Conservation (phyloP, 2,113 vertebrate species). For the Semnopithecus entellus region DNA sequence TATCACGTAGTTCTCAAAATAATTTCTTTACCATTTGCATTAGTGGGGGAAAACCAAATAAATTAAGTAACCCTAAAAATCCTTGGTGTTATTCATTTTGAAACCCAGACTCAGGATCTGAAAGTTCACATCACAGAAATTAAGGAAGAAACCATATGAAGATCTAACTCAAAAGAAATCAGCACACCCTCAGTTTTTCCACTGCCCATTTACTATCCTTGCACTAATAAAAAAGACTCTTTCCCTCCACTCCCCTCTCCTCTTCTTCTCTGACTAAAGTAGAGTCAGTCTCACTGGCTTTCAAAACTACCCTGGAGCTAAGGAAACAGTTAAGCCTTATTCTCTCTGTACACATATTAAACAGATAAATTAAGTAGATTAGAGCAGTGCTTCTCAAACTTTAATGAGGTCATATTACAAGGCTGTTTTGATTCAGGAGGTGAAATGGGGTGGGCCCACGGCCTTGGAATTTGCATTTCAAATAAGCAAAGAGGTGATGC, state of each 20-base stretch:
- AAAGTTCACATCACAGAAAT: neutral
- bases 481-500: neutral
- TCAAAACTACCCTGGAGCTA: neutral
- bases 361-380: neutral
- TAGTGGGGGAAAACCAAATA: neutral
- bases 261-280: neutral
- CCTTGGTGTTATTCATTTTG: neutral
- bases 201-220: neutral
- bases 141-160: neutral
- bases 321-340: neutral
- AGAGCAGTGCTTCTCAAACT: neutral
- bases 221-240: neutral
- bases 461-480: neutral
- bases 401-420: constrained; percentile 21
- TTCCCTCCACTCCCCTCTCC: accelerated
- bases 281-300: neutral
- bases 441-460: neutral
- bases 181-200: neutral
- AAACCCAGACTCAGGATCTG: neutral
- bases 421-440: neutral
- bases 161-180: neutral
- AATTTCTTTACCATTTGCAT: neutral
- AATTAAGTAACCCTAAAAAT: neutral
- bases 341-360: neutral
- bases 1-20: neutral